A percentile compares a stretch with the other conserved stretches of the same genome.
These are phyloP conservation scores for Heterotilapia buettikoferi DNA, from an alignment of 2,113 vertebrate species.

Conservation along the genomic window DNA sequence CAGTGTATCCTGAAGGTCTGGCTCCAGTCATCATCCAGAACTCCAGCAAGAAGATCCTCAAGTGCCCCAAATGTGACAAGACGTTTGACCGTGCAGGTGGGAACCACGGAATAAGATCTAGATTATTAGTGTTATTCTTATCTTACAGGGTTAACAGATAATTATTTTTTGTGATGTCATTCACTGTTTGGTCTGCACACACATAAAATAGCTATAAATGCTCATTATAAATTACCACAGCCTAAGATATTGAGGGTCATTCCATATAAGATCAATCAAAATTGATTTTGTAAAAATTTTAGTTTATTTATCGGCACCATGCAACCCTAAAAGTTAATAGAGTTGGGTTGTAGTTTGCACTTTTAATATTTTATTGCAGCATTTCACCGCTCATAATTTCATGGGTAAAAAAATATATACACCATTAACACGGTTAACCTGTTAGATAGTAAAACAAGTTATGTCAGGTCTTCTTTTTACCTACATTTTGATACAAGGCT, in stretches of 20 bases:
- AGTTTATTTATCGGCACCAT: not conserved
- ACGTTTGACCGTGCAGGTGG: conserved; percentile 95
- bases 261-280: not conserved
- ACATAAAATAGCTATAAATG: not conserved
- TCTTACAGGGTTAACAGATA: not conserved
- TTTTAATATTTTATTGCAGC: not conserved
- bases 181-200: not conserved
- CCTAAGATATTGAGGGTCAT: not conserved
- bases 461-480: not conserved
- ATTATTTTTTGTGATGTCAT: not conserved
- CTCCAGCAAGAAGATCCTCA: conserved; percentile 84
- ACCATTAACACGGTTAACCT: not conserved
- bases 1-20: conserved; percentile 79
- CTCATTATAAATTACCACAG: not conserved
- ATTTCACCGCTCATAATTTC: not conserved
- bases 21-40: conserved; percentile 83
- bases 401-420: not conserved
- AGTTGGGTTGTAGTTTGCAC: not conserved
- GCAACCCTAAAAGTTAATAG: not conserved
- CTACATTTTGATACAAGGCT: not conserved
- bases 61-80: conserved; percentile 95
- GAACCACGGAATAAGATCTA: not conserved
- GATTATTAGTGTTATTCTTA: not conserved
- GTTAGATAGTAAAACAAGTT: not conserved
- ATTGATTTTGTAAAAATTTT: not conserved